Percentiles rank a stretch among this genome's conserved stretches.
Conservation (phyloP, 2,888 invertebrate species). For the Scaptodrosophila latifasciaeformis region DNA sequence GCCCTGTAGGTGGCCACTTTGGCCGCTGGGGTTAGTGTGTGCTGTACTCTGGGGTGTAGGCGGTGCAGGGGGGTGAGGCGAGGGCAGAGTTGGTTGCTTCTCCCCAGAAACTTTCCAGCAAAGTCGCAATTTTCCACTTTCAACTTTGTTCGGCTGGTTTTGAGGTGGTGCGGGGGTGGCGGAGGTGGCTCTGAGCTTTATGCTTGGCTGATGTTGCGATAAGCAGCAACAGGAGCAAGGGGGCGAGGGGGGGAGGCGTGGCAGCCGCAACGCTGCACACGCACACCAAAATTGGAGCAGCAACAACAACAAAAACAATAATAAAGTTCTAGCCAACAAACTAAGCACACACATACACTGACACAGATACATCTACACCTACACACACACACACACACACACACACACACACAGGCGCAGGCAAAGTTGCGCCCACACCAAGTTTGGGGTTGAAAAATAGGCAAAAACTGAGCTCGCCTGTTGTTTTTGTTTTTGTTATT, state of each 20-base stretch:
- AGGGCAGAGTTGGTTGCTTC: constrained; percentile 19
- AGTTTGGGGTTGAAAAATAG: constrained; percentile 48
- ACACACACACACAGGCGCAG: background rate
- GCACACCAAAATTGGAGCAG: background rate
- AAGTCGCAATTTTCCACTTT: constrained; percentile 66
- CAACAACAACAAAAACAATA: no score
- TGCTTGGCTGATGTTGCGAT: constrained; percentile 67
- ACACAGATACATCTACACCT: no score
- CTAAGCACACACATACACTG: no score
- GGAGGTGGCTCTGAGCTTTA: constrained; percentile 43
- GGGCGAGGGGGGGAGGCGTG: constrained; percentile 45
- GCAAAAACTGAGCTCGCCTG: constrained; percentile 29
- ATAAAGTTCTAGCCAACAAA: no score
- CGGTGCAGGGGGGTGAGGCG: background rate
- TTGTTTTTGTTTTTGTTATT: constrained; percentile 15
- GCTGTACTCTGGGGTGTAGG: background rate
- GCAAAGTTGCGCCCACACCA: constrained; percentile 7
- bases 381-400: constrained; percentile 20
- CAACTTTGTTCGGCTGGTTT: constrained; percentile 43
- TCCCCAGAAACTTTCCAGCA: constrained; percentile 50
- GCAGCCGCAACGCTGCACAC: constrained; percentile 62
- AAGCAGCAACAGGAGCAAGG: constrained; percentile 41
- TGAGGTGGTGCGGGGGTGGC: constrained; percentile 12
- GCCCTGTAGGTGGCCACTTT: no score
- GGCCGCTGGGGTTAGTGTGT: no score